Conservation (phyloP, 2,888 invertebrate genomes). For the Cheilosia grossa region DNA sequence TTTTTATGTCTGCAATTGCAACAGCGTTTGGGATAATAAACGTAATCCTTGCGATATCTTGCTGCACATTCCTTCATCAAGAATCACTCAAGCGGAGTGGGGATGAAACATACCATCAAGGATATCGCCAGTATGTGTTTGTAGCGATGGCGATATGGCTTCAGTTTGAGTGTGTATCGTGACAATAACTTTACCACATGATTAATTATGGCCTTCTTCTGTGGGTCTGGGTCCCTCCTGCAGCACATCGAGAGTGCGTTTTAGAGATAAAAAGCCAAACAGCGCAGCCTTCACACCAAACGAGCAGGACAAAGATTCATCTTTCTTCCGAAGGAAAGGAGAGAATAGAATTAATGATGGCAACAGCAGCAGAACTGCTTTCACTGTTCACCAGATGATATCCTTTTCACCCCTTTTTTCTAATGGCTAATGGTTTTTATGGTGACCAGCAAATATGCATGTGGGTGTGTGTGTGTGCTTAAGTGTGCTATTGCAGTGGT, state of each 20-base stretch:
- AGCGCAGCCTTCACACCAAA: conserved; percentile 47
- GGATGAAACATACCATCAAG: conserved; percentile 9
- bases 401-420: conserved; percentile 71
- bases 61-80: conserved; percentile 39
- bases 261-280: conserved; percentile 58
- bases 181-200: conserved; percentile 71
- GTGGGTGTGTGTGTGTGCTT: neutral
- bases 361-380: conserved; percentile 64
- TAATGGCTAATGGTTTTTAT: conserved; percentile 71
- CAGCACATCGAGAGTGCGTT: conserved; percentile 63
- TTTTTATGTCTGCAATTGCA: conserved; percentile 68
- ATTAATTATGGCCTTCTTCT: conserved; percentile 59
- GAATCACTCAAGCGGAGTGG: conserved; percentile 8
- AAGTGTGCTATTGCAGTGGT: conserved; percentile 15
- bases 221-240: neutral
- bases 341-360: conserved; percentile 73
- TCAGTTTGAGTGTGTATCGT: conserved; percentile 11
- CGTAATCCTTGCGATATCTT: conserved; percentile 50
- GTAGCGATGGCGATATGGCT: neutral
- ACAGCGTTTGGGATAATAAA: conserved; percentile 52
- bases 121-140: conserved; percentile 16
- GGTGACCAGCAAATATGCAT: conserved; percentile 56
- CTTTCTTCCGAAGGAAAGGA: conserved; percentile 48
- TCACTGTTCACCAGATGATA: conserved; percentile 68
- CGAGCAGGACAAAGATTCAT: conserved; percentile 65